These are phyloP conservation scores for Synergus laeviventris DNA, from an alignment of 2,888 invertebrate species.

Conservation along the genomic window DNA sequence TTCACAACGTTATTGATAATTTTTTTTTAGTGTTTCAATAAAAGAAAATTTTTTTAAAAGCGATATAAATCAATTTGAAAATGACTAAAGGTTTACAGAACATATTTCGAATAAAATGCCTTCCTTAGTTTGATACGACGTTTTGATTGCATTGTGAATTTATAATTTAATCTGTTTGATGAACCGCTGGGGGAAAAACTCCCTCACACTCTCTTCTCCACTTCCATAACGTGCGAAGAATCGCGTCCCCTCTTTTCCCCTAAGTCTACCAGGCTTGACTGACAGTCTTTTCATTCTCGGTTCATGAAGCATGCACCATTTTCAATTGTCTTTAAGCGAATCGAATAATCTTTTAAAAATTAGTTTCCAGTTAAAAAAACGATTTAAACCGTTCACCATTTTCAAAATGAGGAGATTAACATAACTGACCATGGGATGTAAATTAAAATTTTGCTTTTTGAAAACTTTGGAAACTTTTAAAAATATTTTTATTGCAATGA, in stretches of 20 bases:
- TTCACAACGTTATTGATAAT: no score
- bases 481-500: no score
- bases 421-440: no score
- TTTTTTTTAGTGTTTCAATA: no score
- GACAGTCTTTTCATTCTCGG: neutral
- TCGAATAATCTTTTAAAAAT: neutral
- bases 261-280: neutral
- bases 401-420: no score
- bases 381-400: neutral
- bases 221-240: neutral
- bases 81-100: neutral
- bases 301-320: neutral
- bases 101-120: neutral
- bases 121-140: neutral
- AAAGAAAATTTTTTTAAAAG: no score
- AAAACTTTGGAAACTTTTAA: no score
- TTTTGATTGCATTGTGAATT: conserved; percentile 7
- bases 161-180: conserved; percentile 6
- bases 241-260: neutral
- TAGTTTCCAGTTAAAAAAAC: neutral
- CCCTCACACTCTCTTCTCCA: neutral
- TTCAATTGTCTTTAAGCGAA: neutral
- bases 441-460: no score
- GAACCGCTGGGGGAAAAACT: neutral
- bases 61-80: neutral